Evolutionary conservation across 2,113 vertebrate genomes (phyloP).

Genomic region (Rafetus swinhoei): DNA sequence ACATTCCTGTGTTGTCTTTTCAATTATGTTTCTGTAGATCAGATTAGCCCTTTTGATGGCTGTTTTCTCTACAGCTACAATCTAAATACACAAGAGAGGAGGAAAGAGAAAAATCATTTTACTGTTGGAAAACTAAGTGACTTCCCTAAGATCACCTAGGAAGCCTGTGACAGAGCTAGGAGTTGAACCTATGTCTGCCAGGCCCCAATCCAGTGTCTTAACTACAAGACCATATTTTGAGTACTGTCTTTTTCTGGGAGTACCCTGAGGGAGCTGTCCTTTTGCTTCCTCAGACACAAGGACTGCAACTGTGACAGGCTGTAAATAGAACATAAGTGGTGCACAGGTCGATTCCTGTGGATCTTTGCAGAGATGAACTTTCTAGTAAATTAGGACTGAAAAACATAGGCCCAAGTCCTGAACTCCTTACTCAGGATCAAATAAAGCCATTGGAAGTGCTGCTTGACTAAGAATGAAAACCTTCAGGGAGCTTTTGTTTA

Average conservation of each 20-base stretch:
- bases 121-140: background rate
- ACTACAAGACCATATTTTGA: background rate
- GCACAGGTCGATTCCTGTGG: background rate
- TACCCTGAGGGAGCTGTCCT: background rate
- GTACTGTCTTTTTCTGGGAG: background rate
- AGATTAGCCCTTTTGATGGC: background rate
- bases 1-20: background rate
- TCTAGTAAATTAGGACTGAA: background rate
- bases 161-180: background rate
- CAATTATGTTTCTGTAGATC: background rate
- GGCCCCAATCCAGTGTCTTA: background rate
- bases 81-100: background rate
- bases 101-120: background rate
- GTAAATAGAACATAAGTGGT: background rate
- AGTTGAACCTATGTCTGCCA: background rate
- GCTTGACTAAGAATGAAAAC: background rate
- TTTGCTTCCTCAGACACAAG: background rate
- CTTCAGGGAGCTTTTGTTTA: slow-evolving; percentile 41
- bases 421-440: background rate
- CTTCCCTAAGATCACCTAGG: background rate
- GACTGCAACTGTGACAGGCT: background rate
- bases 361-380: background rate
- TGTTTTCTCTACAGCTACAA: background rate
- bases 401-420: slow-evolving; percentile 7
- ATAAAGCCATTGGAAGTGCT: background rate